phyloP scores from a whole-genome alignment of 2,888 invertebrate genomes.

The Synanthedon vespiformis region DNA sequence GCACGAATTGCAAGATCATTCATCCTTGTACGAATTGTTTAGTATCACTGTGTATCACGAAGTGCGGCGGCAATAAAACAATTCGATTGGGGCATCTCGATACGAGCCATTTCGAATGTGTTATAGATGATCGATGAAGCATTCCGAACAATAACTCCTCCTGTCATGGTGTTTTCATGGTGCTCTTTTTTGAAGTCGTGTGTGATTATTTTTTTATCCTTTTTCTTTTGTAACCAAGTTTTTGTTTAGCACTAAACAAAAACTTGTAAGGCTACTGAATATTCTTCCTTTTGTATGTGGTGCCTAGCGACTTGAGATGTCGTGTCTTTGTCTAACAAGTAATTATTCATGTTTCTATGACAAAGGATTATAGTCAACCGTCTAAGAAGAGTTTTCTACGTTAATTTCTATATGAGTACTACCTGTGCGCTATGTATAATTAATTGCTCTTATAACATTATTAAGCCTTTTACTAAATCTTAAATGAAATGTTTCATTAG shows the following conservation, averaged over 20 bases:
- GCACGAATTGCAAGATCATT: slow-evolving; percentile 6
- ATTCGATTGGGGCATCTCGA: slow-evolving; percentile 5
- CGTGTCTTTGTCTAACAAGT: too few relatives aligned
- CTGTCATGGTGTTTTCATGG: slow-evolving; percentile 4
- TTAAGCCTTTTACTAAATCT: too few relatives aligned
- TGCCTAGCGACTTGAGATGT: too few relatives aligned
- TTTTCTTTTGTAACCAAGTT: neutral
- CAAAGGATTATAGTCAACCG: too few relatives aligned
- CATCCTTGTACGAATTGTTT: slow-evolving; percentile 2
- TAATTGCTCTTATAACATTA: too few relatives aligned
- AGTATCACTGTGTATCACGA: neutral
- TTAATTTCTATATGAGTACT: too few relatives aligned
- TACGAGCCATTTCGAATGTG: slow-evolving; percentile 11
- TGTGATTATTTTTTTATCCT: neutral
- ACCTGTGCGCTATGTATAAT: too few relatives aligned
- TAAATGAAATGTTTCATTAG: too few relatives aligned
- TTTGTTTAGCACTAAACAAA: too few relatives aligned
- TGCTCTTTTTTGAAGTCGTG: slow-evolving; percentile 4
- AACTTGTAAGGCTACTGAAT: neutral
- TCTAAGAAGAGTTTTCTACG: too few relatives aligned
- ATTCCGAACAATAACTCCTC: slow-evolving; percentile 11
- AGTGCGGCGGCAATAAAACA: slow-evolving; percentile 8
- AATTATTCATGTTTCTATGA: too few relatives aligned
- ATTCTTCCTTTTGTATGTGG: too few relatives aligned
- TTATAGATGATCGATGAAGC: slow-evolving; percentile 13